Conservation (phyloP, 1,140 invertebrate species). For the Drosophila paulistorum region DNA sequence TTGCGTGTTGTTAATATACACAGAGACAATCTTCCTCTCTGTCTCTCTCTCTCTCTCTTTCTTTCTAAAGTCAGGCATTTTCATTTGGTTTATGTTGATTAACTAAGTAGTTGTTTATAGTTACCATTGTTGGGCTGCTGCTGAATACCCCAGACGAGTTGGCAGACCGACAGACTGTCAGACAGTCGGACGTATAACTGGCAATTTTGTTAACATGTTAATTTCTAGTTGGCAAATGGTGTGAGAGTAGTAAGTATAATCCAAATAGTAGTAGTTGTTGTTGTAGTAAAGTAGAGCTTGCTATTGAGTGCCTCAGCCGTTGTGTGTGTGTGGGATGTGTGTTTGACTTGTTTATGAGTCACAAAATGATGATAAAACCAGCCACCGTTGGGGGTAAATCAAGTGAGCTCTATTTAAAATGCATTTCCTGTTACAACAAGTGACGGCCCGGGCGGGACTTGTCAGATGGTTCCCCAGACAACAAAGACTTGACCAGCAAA, state of each 20-base stretch:
- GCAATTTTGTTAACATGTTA: conserved; percentile 74
- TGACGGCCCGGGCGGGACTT: background rate
- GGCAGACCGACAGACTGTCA: conserved; percentile 17
- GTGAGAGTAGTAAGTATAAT: conserved; percentile 23
- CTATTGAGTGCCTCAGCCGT: conserved; percentile 30
- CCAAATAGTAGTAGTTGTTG: conserved; percentile 20
- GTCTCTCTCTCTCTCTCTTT: background rate
- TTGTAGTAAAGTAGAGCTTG: too few species aligned
- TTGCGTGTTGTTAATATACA: conserved; percentile 45
- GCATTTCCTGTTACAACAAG: conserved; percentile 61
- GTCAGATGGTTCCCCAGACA: conserved; percentile 25
- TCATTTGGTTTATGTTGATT: conserved; percentile 30
- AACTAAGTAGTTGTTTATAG: conserved; percentile 25
- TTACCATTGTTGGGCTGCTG: conserved; percentile 42
- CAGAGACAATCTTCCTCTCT: background rate
- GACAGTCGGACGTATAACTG: conserved; percentile 42
- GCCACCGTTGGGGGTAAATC: conserved; percentile 30
- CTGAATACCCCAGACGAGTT: conserved; percentile 33
- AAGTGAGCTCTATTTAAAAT: conserved; percentile 50
- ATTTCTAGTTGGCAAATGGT: conserved; percentile 65
- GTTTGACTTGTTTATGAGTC: conserved; percentile 55
- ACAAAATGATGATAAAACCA: conserved; percentile 33
- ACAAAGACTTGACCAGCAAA: conserved; percentile 45
- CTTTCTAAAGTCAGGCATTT: conserved; percentile 1
- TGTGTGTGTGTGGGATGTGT: conserved; percentile 34